Conservation (phyloP, 1,140 invertebrate species). For the Panagrolaimus sp. region DNA sequence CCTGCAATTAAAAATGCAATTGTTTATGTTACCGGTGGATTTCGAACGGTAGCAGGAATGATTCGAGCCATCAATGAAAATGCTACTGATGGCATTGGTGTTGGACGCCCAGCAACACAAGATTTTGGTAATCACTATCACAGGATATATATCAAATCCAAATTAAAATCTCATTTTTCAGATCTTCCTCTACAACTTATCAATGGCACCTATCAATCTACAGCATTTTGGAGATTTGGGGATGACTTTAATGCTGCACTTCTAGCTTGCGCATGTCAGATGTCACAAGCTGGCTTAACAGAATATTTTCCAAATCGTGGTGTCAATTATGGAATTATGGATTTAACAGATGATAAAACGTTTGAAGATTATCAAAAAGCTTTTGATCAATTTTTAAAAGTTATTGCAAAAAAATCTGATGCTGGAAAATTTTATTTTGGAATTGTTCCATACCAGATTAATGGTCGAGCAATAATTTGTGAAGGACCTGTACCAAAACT, state of each 20-base stretch:
- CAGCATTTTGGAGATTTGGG: too few species aligned
- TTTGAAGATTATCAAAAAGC: neutral
- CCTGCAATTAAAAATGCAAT: constrained; percentile 19
- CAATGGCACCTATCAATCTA: too few species aligned
- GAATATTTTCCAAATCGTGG: neutral
- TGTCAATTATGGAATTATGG: neutral
- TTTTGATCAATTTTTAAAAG: neutral
- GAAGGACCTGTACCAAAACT: too few species aligned
- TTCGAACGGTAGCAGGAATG: constrained; percentile 23
- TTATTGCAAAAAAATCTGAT: too few species aligned
- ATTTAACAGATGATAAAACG: neutral
- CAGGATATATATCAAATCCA: neutral
- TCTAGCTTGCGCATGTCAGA: neutral
- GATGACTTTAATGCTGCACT: neutral
- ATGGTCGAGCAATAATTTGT: too few species aligned
- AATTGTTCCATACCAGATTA: too few species aligned
- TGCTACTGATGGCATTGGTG: constrained; percentile 38
- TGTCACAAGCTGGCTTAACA: neutral
- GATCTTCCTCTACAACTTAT: too few species aligned
- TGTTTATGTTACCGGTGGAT: constrained; percentile 28
- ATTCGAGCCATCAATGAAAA: constrained; percentile 24
- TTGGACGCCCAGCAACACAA: constrained; percentile 35
- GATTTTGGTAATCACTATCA: constrained; percentile 25
- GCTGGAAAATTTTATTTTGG: too few species aligned
- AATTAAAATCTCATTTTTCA: too few species aligned